Evolutionary conservation across 2,113 vertebrate species (phyloP).

Genomic region (Bettongia penicillata): DNA sequence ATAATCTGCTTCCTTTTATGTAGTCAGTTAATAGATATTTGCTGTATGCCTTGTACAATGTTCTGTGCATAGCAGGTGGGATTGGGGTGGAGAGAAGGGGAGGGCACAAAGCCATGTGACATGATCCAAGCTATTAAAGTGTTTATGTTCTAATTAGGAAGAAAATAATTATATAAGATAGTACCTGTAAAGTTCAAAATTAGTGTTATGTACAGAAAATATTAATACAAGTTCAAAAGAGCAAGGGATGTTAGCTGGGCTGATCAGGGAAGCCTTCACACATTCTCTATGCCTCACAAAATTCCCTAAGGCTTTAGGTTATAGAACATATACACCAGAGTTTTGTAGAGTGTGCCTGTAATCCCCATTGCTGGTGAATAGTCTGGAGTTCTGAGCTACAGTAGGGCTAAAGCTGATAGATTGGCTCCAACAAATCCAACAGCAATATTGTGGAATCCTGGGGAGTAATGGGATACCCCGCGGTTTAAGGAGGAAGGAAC

Average conservation of each 20-base stretch:
- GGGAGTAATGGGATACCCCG: not conserved
- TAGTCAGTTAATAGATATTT: not conserved
- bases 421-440: not conserved
- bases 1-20: not conserved
- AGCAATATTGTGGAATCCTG: not conserved
- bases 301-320: not conserved
- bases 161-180: not conserved
- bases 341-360: not conserved
- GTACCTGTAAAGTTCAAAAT: not conserved
- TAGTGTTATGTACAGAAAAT: not conserved
- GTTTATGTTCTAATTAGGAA: not conserved
- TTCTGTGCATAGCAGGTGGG: not conserved
- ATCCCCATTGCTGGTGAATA: no score
- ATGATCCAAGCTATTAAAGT: not conserved
- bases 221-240: conserved; percentile 1
- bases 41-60: not conserved
- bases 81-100: not conserved
- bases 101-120: not conserved
- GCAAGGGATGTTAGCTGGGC: not conserved
- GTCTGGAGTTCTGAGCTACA: no score
- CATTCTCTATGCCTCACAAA: not conserved
- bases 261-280: not conserved
- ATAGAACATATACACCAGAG: not conserved
- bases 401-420: not conserved
- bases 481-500: not conserved